These are phyloP conservation scores for Chorisops tibialis DNA, from an alignment of 2,888 invertebrate genomes.

Conservation along the genomic window DNA sequence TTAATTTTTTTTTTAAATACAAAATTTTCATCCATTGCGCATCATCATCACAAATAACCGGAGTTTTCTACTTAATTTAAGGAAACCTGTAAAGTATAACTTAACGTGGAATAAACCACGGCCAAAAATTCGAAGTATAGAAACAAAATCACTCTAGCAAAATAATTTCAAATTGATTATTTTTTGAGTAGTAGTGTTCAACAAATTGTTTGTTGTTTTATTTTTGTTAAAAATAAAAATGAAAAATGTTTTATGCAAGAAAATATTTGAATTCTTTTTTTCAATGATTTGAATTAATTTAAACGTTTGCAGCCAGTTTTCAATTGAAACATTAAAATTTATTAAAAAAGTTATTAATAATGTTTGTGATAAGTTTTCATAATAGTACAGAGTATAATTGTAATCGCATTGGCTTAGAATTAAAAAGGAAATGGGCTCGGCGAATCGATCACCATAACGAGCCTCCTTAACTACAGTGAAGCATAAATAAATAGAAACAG, in stretches of 20 bases:
- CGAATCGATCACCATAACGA: neutral
- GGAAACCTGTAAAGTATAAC: slow-evolving; percentile 13
- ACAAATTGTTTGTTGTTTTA: no score
- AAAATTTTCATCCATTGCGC: neutral
- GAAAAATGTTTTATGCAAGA: no score
- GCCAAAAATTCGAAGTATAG: no score
- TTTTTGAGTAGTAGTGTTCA: no score
- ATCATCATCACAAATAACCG: neutral
- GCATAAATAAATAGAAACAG: slow-evolving; percentile 25
- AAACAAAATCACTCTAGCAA: no score
- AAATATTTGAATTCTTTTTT: no score
- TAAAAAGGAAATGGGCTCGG: slow-evolving; percentile 5
- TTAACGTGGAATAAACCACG: neutral
- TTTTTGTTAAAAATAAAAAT: no score
- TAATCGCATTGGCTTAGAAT: neutral
- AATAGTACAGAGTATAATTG: slow-evolving; percentile 7
- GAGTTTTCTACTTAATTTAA: slow-evolving; percentile 16
- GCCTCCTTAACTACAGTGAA: slow-evolving; percentile 14
- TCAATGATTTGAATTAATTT: neutral
- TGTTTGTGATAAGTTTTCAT: slow-evolving; percentile 6
- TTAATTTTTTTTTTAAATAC: no score
- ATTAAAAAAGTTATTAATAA: slow-evolving; percentile 16
- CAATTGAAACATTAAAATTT: slow-evolving; percentile 15
- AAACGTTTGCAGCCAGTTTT: slow-evolving; percentile 4
- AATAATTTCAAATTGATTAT: no score